Percentiles rank a stretch among this genome's conserved stretches.
Conservation (phyloP, 2,797 vertebrate species). For the Varecia variegata region DNA sequence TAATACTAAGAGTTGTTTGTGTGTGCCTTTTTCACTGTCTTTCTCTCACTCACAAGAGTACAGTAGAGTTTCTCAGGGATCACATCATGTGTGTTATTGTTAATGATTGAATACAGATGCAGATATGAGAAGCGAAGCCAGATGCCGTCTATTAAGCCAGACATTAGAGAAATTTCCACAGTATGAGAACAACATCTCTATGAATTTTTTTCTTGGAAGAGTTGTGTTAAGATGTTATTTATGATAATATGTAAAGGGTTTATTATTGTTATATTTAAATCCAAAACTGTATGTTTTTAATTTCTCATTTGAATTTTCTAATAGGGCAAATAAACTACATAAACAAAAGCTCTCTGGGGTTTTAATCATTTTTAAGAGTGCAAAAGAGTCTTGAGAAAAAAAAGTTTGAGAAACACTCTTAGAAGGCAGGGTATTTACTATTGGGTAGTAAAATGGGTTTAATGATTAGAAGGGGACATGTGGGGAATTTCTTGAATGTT, state of each 20-base stretch:
- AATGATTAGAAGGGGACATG: neutral
- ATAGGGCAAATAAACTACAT: neutral
- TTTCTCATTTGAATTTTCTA: slow-evolving; percentile 33
- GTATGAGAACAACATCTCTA: neutral
- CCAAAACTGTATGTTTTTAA: neutral
- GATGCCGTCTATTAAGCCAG: neutral
- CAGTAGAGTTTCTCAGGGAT: neutral
- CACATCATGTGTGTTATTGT: neutral
- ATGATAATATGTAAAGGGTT: neutral
- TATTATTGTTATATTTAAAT: neutral
- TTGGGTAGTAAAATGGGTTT: neutral
- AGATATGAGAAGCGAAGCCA: neutral
- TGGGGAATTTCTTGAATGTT: neutral
- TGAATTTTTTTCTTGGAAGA: neutral
- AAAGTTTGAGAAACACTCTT: neutral
- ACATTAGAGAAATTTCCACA: neutral
- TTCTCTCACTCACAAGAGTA: neutral
- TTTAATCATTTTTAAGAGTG: neutral
- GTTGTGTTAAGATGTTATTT: neutral
- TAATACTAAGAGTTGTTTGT: neutral
- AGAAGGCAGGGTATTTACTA: neutral
- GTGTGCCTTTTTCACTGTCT: neutral
- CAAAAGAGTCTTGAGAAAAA: neutral
- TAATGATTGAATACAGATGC: neutral
- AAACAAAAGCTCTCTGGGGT: neutral